Evolutionary conservation across 2,113 vertebrate genomes (phyloP).

Genomic region (Cichladusa arquata): DNA sequence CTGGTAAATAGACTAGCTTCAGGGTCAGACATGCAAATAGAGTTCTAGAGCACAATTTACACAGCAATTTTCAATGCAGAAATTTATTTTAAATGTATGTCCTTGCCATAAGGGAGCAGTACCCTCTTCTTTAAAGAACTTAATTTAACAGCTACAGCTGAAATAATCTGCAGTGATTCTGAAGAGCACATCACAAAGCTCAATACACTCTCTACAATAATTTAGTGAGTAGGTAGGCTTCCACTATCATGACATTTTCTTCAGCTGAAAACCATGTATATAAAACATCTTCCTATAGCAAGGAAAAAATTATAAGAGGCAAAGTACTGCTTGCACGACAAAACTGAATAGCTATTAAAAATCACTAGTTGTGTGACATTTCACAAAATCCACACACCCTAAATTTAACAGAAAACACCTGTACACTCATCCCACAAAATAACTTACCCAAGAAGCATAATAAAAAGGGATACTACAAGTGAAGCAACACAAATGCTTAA

Average conservation of each 20-base stretch:
- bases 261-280: neutral
- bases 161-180: neutral
- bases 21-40: neutral
- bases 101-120: neutral
- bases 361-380: neutral
- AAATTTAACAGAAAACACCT: neutral
- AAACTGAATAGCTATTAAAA: neutral
- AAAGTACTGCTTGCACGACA: neutral
- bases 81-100: neutral
- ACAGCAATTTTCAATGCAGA: neutral
- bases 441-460: neutral
- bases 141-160: neutral
- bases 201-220: neutral
- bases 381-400: neutral
- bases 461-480: neutral
- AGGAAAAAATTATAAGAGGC: neutral
- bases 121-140: neutral
- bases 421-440: neutral
- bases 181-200: neutral
- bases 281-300: neutral
- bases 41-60: neutral
- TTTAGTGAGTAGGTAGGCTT: neutral
- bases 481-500: neutral
- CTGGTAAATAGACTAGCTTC: neutral
- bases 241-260: neutral